Base-by-base conservation (phyloP, 2,113 vertebrate genomes). In the Tyrannus savana region DNA sequence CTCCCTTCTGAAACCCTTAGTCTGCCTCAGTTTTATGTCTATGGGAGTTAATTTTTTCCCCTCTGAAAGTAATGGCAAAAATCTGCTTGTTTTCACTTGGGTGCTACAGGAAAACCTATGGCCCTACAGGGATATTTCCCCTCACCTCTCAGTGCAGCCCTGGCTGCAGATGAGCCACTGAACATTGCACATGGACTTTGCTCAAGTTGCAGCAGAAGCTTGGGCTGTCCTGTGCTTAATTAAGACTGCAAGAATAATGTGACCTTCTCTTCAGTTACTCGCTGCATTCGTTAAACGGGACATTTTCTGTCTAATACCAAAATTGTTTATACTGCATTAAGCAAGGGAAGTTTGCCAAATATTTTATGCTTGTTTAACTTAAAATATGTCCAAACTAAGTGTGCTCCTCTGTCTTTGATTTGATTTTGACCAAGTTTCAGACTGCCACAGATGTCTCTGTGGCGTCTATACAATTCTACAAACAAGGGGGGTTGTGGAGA, bases 331-430 rank as follows among this genome's bases (percentile, higher is more conserved):
- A 69, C 66, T 87, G 46, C 85, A 62, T 84, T 89, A 88, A 90
- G 46, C 8, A 4, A 71, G 76, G 80, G 79, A 81, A 93, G 53
- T 24, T 46, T 72, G 88, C 88, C 86, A 95, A 95, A 58, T 94
- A 89, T 62, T 90, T 93, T 87, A 52, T 59, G 64, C 83, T 72
- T 80, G 60, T 93, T 96, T 89, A 67, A 90, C 79, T 93, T 93
- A 88, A 87, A 93, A 78, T 94, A 78, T 5, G 10, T 82, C 88
- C 83, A 90, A 62, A 81, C 23, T 87, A 52, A 47, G 14, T 42
- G 69, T 2, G 6, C 35, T 88, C 8, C 35, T 56, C 50, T 35
- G 47, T 14, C 41, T 94, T 75, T 90, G 83, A 73, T 92, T 81
- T 81, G 44, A 46, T 87, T 92, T 84, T 86, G 76, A 81, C 64